A percentile compares a stretch with the other conserved stretches of the same genome.
Evolutionary conservation across 2,888 invertebrate genomes (phyloP).

Genomic region (Smittia sp.): DNA sequence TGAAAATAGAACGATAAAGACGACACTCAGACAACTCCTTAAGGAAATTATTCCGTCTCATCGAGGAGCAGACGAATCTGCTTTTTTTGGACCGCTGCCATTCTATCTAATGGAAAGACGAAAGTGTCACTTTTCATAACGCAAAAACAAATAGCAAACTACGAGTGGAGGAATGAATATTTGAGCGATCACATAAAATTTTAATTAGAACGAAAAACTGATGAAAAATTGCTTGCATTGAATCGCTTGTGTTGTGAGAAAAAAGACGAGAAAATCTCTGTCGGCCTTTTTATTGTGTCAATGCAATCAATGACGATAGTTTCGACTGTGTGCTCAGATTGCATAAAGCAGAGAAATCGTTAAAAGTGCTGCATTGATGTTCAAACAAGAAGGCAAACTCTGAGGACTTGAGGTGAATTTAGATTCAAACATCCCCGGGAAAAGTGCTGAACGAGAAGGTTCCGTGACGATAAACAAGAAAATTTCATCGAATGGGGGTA

Average conservation of each 20-base stretch:
- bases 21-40: no score
- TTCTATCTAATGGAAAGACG: no score
- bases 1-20: no score
- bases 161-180: no score
- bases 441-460: background rate
- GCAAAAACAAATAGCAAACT: no score
- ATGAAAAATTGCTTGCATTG: background rate
- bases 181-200: background rate
- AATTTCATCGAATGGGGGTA: background rate
- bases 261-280: background rate
- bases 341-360: constrained; percentile 16
- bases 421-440: background rate
- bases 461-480: background rate
- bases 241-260: background rate
- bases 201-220: background rate
- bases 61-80: no score
- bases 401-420: constrained; percentile 13
- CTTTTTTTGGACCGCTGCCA: no score
- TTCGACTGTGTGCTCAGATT: background rate
- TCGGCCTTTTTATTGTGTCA: background rate
- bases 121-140: no score
- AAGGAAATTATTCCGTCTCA: no score
- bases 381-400: constrained; percentile 1
- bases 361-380: constrained; percentile 40
- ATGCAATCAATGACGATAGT: constrained; percentile 4